A percentile compares a stretch with the other conserved stretches of the same genome.
Conservation (phyloP, 1,140 invertebrate species). For the Panulirus ornatus region DNA sequence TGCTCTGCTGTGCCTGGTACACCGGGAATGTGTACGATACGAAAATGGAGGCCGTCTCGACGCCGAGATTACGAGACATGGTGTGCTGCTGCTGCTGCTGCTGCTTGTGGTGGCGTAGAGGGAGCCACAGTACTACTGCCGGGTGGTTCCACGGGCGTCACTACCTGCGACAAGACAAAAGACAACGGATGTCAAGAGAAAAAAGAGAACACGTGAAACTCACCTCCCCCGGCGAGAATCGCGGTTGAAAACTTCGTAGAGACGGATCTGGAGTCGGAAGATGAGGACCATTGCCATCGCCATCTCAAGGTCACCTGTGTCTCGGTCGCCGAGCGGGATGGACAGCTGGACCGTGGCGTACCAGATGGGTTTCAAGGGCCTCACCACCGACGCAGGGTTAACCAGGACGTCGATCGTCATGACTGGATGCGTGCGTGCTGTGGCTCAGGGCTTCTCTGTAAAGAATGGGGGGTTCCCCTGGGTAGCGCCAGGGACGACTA, state of each 20-base stretch:
- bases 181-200: too few species aligned
- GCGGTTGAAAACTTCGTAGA: constrained; percentile 55
- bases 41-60: constrained; percentile 14
- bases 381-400: constrained; percentile 38
- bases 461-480: not conserved
- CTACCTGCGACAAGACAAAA: not conserved
- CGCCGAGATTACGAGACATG: constrained; percentile 24
- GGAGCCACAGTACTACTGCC: too few species aligned
- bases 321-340: constrained; percentile 20
- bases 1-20: constrained; percentile 8
- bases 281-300: constrained; percentile 4
- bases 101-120: too few species aligned
- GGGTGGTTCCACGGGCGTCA: too few species aligned
- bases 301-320: constrained; percentile 18
- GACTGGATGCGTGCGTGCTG: not conserved
- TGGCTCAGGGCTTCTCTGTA: constrained; percentile 17
- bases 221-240: constrained; percentile 16
- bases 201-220: not conserved
- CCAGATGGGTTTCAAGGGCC: constrained; percentile 44
- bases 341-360: constrained; percentile 5
- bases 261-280: constrained; percentile 49
- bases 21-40: constrained; percentile 15
- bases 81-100: not conserved
- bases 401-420: constrained; percentile 53
- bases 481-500: not conserved